Evolutionary conservation across 2,888 invertebrate genomes (phyloP).

Genomic region (Ophraella communa): DNA sequence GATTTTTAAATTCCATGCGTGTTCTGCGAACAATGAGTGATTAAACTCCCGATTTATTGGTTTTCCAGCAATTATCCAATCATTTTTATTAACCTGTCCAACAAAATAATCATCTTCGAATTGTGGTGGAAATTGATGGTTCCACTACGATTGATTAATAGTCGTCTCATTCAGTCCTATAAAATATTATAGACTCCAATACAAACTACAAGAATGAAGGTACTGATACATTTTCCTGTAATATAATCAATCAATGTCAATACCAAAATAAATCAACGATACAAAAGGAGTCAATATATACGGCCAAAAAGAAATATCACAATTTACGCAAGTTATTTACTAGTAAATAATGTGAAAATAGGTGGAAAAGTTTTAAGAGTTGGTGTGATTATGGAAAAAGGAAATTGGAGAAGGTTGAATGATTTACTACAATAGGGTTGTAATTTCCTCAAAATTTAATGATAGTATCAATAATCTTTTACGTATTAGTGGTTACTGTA

Average conservation of each 20-base stretch:
- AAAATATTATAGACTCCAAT: constrained; percentile 5
- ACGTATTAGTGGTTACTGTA: neutral
- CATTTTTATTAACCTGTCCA: constrained; percentile 28
- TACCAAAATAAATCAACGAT: constrained; percentile 10
- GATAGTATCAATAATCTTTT: neutral
- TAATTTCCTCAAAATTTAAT: neutral
- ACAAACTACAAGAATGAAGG: neutral
- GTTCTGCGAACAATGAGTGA: neutral
- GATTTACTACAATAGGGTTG: neutral
- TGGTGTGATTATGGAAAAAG: constrained; percentile 1
- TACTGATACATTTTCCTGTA: constrained; percentile 9
- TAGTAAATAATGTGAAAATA: neutral
- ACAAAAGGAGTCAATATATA: constrained; percentile 13
- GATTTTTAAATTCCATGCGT: neutral
- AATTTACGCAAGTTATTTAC: neutral
- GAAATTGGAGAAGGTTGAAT: constrained; percentile 3
- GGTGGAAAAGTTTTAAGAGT: neutral
- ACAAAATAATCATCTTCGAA: constrained; percentile 16
- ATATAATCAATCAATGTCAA: constrained; percentile 17
- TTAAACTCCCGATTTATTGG: constrained; percentile 5
- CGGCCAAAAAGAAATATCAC: constrained; percentile 7
- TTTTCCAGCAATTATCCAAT: constrained; percentile 25
- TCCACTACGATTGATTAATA: constrained; percentile 11
- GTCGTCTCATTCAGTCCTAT: constrained; percentile 6
- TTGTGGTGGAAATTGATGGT: constrained; percentile 16